Evolutionary conservation across 2,888 invertebrate genomes (phyloP), one percentile per base, ranked within the genome.

Genomic region (Sussaba pulchella): DNA sequence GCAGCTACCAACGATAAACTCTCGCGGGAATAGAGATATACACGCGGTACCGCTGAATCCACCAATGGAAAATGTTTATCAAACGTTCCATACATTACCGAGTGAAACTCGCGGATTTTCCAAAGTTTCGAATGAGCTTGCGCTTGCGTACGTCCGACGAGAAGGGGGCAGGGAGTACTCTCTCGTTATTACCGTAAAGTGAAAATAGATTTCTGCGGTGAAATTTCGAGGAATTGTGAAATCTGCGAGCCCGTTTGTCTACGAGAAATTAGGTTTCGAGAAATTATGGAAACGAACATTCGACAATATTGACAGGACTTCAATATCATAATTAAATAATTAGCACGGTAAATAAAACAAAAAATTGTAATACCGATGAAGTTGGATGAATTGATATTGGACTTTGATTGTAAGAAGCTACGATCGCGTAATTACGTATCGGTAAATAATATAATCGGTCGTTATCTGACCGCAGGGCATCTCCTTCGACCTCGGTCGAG

Each of bases 41-140:
- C 19, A n/a, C 64, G 21, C 47, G 19, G 47, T 21, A 50, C 47
- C 59, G 57, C 50, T 75, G 70, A 59, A 66, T 43, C 26, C 45
- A 21, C 50, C 67, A 19, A 74, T 54, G 50, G 67, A 52, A 69
- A 74, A 74, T 78, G 69, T 73, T 74, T 64, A 78, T 74, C 54
- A 69, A 78, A 78, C 78, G 73, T 47, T 63, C 73, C 63, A 73
- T 39, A 74, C 54, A 63, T 67, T 54, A n/a, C 39, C 39, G 50
- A 45, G 72, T 63, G 66, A 78, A 52, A 59, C 59, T 45, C 9
- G 9, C 36, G 41, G 36, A 41, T 43, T 67, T 78, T 43, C 66
- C 57, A 21, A 10, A 12, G 57, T 24, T 10, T 17, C 36, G 39
- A 21, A 31, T 47, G 24, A 12, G 39, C 19, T 47, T 63, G 26